Evolutionary conservation across 2,888 invertebrate species (phyloP), one percentile per base, ranked within the genome.

Genomic region (Poecilobothrus nobilitatus): DNA sequence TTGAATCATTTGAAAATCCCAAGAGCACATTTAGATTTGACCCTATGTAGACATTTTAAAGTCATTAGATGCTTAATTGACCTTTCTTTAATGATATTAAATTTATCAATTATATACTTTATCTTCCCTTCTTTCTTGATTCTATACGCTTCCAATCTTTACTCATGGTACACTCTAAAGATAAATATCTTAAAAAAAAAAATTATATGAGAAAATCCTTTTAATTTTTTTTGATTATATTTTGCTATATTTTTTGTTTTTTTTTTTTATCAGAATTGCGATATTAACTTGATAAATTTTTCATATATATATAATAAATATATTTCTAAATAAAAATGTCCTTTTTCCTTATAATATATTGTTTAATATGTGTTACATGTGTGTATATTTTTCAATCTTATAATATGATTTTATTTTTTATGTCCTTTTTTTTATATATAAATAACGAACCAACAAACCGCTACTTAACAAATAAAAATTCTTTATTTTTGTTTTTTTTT

Each of bases 381-480:
- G 18, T 53, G 2, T 53, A 18, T 53, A 53, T 53, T 15, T 7
- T 12, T 37, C 12, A 37, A 37, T 37, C 8, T 37, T 37, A 37
- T 37, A 37, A 37, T 37, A 37, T 37, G 37, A 10, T 8, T 37
- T 37, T 37, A 10, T 8, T 37, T 37, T 37, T 8, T 37, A 12
- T 37, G 37, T 37, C 8, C 37, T 53, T 53, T 53, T 44, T 53
- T 18, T 53, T 53, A 6, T 53, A 12, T 53, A 53, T 53, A 53
- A 53, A 53, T 53, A 53, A 53, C 53, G 53, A 53, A 53, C 53
- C 53, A 53, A 53, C 53, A 53, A 53, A 53, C 53, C 53, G 18
- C 53, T 53, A 53, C 53, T 53, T 53, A 53, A 53, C 53, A 53
- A 53, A 53, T 53, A 53, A 53, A 41, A 53, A 53, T 53, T 53